Percentiles rank a stretch among this genome's conserved stretches.
Conservation (phyloP, 2,888 invertebrate genomes). For the Aspidiotus destructor region DNA sequence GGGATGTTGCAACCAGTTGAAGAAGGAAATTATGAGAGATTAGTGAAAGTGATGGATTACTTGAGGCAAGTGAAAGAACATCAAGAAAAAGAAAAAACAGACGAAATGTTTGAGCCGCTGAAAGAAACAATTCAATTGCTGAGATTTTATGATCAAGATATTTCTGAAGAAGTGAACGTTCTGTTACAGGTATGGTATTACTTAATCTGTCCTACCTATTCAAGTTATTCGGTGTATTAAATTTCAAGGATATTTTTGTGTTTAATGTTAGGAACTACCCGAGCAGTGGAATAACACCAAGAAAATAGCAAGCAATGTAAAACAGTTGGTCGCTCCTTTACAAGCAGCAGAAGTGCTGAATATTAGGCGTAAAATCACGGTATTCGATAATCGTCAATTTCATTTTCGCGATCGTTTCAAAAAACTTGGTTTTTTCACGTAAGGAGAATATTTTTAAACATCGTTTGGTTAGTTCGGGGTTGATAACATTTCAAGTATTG, state of each 20-base stretch:
- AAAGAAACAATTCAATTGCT: slow-evolving; percentile 85
- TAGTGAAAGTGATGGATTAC: slow-evolving; percentile 89
- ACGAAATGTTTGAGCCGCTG: slow-evolving; percentile 91
- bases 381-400: slow-evolving; percentile 72
- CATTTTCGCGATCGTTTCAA: slow-evolving; percentile 84
- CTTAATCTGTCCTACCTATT: not conserved
- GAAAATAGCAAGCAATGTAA: slow-evolving; percentile 79
- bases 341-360: slow-evolving; percentile 89
- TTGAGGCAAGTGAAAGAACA: slow-evolving; percentile 87
- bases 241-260: not conserved
- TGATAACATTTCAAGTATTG: slow-evolving; percentile 40
- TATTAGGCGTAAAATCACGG: slow-evolving; percentile 73
- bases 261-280: slow-evolving; percentile 64
- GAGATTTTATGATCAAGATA: slow-evolving; percentile 91
- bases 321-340: slow-evolving; percentile 87
- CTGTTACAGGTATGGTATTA: slow-evolving; percentile 55
- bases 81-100: slow-evolving; percentile 64
- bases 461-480: not conserved
- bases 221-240: not conserved
- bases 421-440: slow-evolving; percentile 43
- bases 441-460: slow-evolving; percentile 27
- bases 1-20: slow-evolving; percentile 65
- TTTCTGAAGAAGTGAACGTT: slow-evolving; percentile 90
- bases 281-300: slow-evolving; percentile 94
- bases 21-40: slow-evolving; percentile 79